Evolutionary conservation across 2,797 vertebrate species (phyloP), one percentile per base, ranked within the genome.

Genomic region (Salmo trutta): DNA sequence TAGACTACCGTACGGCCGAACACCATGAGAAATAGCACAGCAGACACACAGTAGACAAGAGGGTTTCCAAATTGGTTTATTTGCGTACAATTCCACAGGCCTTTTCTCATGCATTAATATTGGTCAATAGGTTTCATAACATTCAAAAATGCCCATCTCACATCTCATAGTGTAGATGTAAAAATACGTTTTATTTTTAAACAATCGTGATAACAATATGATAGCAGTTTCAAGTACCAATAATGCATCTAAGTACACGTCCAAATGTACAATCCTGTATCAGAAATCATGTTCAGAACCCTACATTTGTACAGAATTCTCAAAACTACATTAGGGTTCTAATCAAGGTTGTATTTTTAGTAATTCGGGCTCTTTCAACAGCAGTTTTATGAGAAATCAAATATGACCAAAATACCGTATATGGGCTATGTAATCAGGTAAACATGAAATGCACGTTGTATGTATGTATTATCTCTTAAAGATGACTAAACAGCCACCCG

Each of bases 51-150:
- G 19, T 1, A 65, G 66, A 68, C 66, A 88, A 85, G 84, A 84
- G 88, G 75, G 84, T 77, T 84, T 73, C 27, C 84, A 85, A 86
- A 86, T 78, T 82, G 85, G 53, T 93, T 91, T 92, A 93, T 93
- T 93, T 92, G 83, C 90, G 91, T 89, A 91, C 87, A 93, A 92
- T 90, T 70, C 17, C 77, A 78, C 0, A 4, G 53, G 24, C 27
- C 17, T 56, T 17, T 73, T 19, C 53, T 24, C 47, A 53, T 51
- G 47, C 24, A 53, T 27, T 71, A 27, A 3, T 53, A 71, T 52
- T 53, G 2, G 27, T n/a, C 16, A 17, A 19, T 8, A 6, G 8
- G 4, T 73, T 33, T 56, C 3, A 31, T 52, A 71, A 73, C 24
- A 31, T 56, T 31, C 54, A 19, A 6, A 56, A 73, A 73, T 56